phyloP scores from a whole-genome alignment of 2,113 vertebrate species.

The Brachirus orientalis region DNA sequence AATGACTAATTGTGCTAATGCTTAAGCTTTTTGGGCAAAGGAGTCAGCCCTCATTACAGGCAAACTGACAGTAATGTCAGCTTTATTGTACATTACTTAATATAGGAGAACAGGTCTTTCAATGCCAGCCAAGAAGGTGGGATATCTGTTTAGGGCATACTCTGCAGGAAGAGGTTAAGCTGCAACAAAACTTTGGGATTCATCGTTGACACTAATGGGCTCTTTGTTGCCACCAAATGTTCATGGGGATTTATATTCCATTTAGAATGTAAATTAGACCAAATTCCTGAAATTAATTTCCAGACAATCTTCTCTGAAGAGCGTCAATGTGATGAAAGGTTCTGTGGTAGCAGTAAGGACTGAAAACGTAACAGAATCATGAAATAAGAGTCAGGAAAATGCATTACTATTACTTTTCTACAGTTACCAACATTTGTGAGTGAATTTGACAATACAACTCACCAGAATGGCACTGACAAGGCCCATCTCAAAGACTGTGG shows the following conservation, averaged over 20 bases:
- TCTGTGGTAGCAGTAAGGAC: slow-evolving; percentile 17
- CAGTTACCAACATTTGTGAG: neutral
- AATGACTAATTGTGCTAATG: slow-evolving; percentile 63
- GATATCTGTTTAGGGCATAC: slow-evolving; percentile 44
- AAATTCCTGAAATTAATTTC: slow-evolving; percentile 63
- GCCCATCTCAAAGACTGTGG: slow-evolving; percentile 93
- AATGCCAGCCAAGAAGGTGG: slow-evolving; percentile 34
- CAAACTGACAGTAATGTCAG: slow-evolving; percentile 56
- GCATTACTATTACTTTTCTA: neutral
- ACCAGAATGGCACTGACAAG: slow-evolving; percentile 95
- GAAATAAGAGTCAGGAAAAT: slow-evolving; percentile 1
- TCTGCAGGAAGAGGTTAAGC: slow-evolving; percentile 61
- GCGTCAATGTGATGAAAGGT: slow-evolving; percentile 49
- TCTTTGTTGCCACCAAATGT: slow-evolving; percentile 54
- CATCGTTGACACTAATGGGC: slow-evolving; percentile 62
- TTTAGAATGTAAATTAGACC: slow-evolving; percentile 68
- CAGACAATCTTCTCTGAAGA: slow-evolving; percentile 50
- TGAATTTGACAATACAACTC: slow-evolving; percentile 38
- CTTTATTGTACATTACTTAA: slow-evolving; percentile 51
- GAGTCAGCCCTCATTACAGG: slow-evolving; percentile 64
- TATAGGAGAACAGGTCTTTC: slow-evolving; percentile 42
- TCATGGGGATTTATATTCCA: slow-evolving; percentile 62
- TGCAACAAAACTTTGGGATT: slow-evolving; percentile 67
- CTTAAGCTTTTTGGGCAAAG: slow-evolving; percentile 67
- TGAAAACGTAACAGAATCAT: slow-evolving; percentile 18